Evolutionary conservation across 2,888 invertebrate genomes (phyloP).

Genomic region (Erebia ligea): DNA sequence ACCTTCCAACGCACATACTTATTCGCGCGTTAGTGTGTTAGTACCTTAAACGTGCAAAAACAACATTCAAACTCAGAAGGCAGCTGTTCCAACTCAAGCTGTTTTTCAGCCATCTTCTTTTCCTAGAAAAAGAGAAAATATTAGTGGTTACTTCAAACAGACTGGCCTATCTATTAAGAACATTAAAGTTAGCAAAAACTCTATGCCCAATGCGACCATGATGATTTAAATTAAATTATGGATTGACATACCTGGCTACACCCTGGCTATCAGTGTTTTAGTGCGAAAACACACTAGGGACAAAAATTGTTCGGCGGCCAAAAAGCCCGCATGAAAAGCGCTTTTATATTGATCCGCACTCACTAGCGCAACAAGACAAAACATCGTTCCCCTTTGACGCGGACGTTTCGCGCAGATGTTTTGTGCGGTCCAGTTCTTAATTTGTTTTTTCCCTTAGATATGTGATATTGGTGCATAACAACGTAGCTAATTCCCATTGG

Average conservation of each 20-base stretch:
- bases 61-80: conserved; percentile 98
- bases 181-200: not conserved
- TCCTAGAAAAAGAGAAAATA: conserved; percentile 82
- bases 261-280: not conserved
- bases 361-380: too few relatives aligned
- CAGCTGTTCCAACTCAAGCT: conserved; percentile 93
- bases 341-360: too few relatives aligned
- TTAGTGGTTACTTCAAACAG: conserved; percentile 55
- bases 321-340: too few relatives aligned
- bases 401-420: too few relatives aligned
- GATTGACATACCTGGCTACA: not conserved
- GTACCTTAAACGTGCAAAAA: conserved; percentile 98
- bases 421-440: too few relatives aligned
- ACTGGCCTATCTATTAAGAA: not conserved
- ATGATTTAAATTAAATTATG: not conserved
- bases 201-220: not conserved
- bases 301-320: too few relatives aligned
- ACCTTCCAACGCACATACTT: conserved; percentile 29
- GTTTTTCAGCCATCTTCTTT: conserved; percentile 88
- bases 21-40: conserved; percentile 64
- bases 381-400: too few relatives aligned
- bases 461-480: not conserved
- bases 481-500: not conserved
- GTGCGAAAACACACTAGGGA: not conserved
- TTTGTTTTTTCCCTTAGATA: too few relatives aligned